phyloP scores from a whole-genome alignment of 2,113 vertebrate species.

The Sinocyclocheilus grahami region DNA sequence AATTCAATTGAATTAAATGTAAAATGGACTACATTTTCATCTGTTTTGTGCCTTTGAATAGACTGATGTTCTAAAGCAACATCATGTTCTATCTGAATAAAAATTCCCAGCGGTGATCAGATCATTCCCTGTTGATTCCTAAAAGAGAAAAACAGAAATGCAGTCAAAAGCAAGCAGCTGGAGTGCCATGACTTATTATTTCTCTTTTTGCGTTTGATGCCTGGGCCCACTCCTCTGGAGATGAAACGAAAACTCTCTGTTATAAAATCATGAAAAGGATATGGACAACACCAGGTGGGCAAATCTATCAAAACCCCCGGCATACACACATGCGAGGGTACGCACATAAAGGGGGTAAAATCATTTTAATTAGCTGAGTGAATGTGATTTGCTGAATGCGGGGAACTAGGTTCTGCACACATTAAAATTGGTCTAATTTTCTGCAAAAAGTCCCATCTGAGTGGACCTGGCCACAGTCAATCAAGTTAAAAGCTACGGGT shows the following conservation, averaged over 20 bases:
- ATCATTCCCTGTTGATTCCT: conserved; percentile 5
- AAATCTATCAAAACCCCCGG: conserved; percentile 85
- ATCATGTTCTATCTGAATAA: background rate
- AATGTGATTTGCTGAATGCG: conserved; percentile 91
- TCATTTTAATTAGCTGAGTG: conserved; percentile 99
- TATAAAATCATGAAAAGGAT: conserved; percentile 54
- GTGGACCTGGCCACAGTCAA: conserved; percentile 96
- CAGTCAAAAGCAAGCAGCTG: background rate
- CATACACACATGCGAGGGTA: conserved; percentile 65
- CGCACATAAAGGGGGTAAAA: conserved; percentile 73
- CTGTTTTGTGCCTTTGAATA: background rate
- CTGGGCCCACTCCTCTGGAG: conserved; percentile 15
- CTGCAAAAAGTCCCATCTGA: conserved; percentile 97
- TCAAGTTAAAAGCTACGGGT: conserved; percentile 99
- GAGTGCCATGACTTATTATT: conserved; percentile 31
- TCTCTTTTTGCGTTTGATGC: conserved; percentile 40
- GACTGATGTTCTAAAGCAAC: background rate
- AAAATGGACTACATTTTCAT: background rate
- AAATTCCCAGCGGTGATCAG: conserved; percentile 14
- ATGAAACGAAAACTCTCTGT: conserved; percentile 46
- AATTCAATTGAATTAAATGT: background rate
- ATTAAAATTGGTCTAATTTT: conserved; percentile 99
- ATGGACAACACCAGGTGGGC: conserved; percentile 84
- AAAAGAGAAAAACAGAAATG: background rate
- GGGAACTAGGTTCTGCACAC: conserved; percentile 83